phyloP scores from a whole-genome alignment of 2,113 vertebrate genomes.

The Zapornia atra region DNA sequence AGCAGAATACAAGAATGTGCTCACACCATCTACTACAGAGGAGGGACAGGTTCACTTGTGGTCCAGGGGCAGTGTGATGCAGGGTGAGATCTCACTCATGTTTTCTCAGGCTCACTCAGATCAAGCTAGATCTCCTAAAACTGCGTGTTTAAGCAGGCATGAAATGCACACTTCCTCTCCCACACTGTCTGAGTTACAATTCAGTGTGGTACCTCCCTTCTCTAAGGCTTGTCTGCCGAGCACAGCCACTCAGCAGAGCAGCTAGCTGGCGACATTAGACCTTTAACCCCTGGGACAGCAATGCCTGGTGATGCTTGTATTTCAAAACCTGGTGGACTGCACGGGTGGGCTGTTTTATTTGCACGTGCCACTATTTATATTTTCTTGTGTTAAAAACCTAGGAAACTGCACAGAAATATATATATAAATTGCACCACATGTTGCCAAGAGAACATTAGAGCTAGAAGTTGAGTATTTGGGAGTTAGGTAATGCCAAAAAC shows the following conservation, averaged over 20 bases:
- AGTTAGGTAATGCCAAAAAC: conserved; percentile 56
- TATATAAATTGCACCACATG: neutral
- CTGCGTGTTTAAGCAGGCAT: neutral
- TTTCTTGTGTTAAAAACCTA: conserved; percentile 42
- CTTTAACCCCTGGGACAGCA: neutral
- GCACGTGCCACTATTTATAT: conserved; percentile 43
- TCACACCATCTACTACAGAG: neutral
- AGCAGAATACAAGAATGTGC: neutral
- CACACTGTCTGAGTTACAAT: neutral
- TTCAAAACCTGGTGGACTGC: neutral
- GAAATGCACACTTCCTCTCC: neutral
- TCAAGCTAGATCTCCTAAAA: neutral
- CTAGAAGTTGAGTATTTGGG: neutral
- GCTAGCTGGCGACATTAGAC: neutral
- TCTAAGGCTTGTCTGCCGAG: neutral
- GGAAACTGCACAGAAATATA: conserved; percentile 26
- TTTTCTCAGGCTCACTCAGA: neutral
- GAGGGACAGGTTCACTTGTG: neutral
- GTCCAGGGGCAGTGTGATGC: rapidly evolving
- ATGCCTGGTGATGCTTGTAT: neutral
- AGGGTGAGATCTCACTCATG: neutral
- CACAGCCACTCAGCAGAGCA: neutral
- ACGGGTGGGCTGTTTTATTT: conserved; percentile 34
- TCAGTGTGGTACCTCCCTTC: neutral
- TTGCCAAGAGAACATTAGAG: conserved; percentile 20